phyloP scores from a whole-genome alignment of 2,113 vertebrate genomes.

The Ageneiosus marmoratus region DNA sequence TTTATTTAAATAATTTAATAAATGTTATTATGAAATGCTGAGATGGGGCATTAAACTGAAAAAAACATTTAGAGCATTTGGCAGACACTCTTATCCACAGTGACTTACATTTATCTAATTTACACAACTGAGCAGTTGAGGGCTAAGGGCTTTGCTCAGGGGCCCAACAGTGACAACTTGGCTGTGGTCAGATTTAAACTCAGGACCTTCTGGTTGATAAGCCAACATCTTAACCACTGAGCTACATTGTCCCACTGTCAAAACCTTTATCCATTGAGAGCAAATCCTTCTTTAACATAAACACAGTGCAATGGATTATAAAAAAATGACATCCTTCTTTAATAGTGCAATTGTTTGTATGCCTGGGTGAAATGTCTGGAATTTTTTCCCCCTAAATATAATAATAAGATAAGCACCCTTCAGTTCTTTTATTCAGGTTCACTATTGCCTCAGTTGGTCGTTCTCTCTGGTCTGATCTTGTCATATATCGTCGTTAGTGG shows the following conservation, averaged over 20 bases:
- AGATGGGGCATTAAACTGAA: not conserved
- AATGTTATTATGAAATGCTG: not conserved
- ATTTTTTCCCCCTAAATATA: no score
- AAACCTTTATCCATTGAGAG: no score
- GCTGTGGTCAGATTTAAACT: no score
- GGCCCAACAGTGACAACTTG: no score
- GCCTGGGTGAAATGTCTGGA: not conserved
- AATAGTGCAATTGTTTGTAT: not conserved
- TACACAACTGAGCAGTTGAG: no score
- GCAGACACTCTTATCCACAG: no score
- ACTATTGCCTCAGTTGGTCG: not conserved
- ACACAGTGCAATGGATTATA: not conserved
- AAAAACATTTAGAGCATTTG: not conserved
- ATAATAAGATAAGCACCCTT: not conserved
- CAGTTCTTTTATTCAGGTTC: not conserved
- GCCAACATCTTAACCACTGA: no score
- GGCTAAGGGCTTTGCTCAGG: no score
- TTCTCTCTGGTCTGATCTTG: not conserved
- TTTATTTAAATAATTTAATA: not conserved
- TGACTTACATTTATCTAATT: no score
- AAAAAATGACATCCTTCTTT: not conserved
- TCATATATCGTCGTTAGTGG: conserved; percentile 26
- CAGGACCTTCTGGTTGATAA: no score
- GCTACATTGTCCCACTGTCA: no score
- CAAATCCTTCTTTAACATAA: not conserved